Evolutionary conservation across 2,888 invertebrate species (phyloP).

Genomic region (Quadroppia sp.): DNA sequence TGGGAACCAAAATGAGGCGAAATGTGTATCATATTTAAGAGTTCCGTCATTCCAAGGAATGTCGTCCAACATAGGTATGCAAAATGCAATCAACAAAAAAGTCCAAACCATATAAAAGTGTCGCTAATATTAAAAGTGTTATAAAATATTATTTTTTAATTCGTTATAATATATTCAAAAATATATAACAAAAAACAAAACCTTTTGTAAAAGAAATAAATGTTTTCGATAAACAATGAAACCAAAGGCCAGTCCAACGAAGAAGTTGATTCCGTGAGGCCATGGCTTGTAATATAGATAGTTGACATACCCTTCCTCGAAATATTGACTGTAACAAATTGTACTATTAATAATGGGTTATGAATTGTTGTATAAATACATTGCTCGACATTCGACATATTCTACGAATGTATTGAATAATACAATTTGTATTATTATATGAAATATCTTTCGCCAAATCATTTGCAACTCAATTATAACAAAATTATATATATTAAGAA

Average conservation of each 20-base stretch:
- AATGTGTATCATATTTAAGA: background rate
- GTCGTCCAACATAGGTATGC: background rate
- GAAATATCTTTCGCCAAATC: no score
- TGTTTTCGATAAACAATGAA: background rate
- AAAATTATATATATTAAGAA: no score
- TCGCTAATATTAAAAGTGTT: background rate
- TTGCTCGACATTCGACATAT: no score
- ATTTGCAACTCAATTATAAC: no score
- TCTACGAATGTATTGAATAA: no score
- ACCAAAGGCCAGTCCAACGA: slow-evolving; percentile 31
- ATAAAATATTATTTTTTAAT: background rate
- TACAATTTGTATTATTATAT: no score
- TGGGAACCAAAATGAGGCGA: background rate
- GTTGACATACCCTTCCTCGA: no score
- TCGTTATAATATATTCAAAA: background rate
- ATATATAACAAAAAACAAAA: background rate
- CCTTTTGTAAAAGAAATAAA: background rate
- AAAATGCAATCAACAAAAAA: background rate
- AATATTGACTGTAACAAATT: no score
- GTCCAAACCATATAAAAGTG: background rate
- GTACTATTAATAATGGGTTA: no score
- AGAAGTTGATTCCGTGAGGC: slow-evolving; percentile 30
- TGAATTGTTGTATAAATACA: no score
- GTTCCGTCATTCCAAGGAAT: background rate
- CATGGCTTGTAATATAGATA: slow-evolving; percentile 27